Evolutionary conservation across 2,113 vertebrate genomes (phyloP).

Genomic region (Addax nasomaculatus): DNA sequence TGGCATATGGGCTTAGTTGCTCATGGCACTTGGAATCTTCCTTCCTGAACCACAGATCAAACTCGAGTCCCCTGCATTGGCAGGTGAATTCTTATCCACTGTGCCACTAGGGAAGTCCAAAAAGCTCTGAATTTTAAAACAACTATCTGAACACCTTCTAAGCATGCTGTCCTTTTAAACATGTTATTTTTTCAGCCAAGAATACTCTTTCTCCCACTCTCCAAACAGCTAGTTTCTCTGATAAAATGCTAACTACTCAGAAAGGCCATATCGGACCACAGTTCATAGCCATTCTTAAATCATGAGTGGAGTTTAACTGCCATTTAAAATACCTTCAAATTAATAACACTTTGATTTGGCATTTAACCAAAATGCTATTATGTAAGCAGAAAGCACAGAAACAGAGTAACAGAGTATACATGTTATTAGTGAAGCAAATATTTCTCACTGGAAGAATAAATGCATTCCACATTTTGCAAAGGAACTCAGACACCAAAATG

Average conservation of each 20-base stretch:
- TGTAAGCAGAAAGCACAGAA: neutral
- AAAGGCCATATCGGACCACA: neutral
- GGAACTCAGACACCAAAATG: neutral
- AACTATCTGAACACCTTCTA: neutral
- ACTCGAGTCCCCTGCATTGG: neutral
- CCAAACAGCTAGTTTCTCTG: neutral
- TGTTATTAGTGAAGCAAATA: neutral
- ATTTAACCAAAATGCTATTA: constrained; percentile 16
- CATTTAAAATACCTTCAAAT: constrained; percentile 26
- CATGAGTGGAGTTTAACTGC: neutral
- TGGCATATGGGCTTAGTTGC: neutral
- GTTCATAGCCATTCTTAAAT: neutral
- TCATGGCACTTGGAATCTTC: neutral
- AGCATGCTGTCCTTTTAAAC: neutral
- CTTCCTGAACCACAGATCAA: neutral
- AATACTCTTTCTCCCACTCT: neutral
- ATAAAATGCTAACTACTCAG: neutral
- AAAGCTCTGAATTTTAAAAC: neutral
- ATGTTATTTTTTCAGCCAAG: neutral
- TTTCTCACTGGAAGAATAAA: neutral
- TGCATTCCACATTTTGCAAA: neutral
- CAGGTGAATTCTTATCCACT: neutral
- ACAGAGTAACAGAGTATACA: neutral
- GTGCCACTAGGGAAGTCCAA: neutral
- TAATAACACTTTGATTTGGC: neutral